Percentiles rank a stretch among this genome's conserved stretches.
These are phyloP conservation scores for Drosophila barbarae DNA, from an alignment of 2,888 invertebrate species.

Conservation along the genomic window DNA sequence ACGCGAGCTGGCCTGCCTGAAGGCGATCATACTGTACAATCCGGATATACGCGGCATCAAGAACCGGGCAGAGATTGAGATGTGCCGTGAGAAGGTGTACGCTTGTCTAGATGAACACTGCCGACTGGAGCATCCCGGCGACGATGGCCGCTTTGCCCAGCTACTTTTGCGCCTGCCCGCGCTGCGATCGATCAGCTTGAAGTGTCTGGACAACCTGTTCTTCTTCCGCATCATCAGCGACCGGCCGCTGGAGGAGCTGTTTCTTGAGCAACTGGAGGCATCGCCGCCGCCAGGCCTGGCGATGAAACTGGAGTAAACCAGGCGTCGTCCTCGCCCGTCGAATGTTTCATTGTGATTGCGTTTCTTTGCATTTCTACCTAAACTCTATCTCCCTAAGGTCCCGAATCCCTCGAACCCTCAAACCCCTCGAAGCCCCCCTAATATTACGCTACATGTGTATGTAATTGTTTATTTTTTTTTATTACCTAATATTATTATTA, in stretches of 20 bases:
- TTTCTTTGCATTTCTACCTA: slow-evolving; percentile 68
- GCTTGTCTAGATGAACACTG: slow-evolving; percentile 97
- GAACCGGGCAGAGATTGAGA: slow-evolving; percentile 89
- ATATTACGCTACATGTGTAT: slow-evolving; percentile 58
- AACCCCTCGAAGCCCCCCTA: slow-evolving; percentile 22
- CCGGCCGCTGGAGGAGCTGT: slow-evolving; percentile 90
- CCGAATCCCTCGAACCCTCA: slow-evolving; percentile 10
- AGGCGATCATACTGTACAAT: slow-evolving; percentile 97
- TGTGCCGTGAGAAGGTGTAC: slow-evolving; percentile 96
- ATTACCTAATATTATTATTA: slow-evolving; percentile 49
- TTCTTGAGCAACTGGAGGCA: slow-evolving; percentile 89
- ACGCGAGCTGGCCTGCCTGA: slow-evolving; percentile 95
- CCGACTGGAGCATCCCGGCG: slow-evolving; percentile 90
- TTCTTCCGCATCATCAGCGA: slow-evolving; percentile 95
- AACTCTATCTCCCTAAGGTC: slow-evolving; percentile 7
- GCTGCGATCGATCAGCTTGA: slow-evolving; percentile 93
- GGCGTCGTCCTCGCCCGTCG: slow-evolving; percentile 30
- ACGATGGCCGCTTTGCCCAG: slow-evolving; percentile 97
- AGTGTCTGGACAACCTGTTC: slow-evolving; percentile 96
- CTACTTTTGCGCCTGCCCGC: slow-evolving; percentile 93
- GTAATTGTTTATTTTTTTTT: slow-evolving; percentile 48
- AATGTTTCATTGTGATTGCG: slow-evolving; percentile 71
- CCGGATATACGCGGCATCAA: slow-evolving; percentile 95
- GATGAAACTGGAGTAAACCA: slow-evolving; percentile 51
- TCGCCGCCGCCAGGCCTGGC: slow-evolving; percentile 72